phyloP scores from a whole-genome alignment of 2,888 invertebrate genomes.

The Lasioglossum villosulum region DNA sequence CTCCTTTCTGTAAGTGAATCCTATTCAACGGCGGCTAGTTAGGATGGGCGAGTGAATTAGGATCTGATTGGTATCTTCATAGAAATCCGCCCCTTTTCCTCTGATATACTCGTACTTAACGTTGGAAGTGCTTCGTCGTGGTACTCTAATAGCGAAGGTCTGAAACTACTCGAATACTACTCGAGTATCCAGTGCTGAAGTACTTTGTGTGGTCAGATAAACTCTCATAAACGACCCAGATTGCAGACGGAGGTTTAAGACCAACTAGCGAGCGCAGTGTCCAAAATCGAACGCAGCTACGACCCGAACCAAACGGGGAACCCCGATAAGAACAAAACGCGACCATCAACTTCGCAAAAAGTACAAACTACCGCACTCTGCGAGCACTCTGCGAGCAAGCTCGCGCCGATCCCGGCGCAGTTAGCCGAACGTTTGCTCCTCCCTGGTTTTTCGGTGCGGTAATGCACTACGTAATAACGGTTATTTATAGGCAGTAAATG shows the following conservation, averaged over 20 bases:
- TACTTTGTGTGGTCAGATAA: not conserved
- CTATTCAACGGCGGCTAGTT: not conserved
- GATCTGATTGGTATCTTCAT: not conserved
- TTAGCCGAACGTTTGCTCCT: conserved; percentile 57
- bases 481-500: conserved; percentile 72
- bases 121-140: not conserved
- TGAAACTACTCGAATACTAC: no score
- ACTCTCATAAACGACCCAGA: not conserved
- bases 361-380: not conserved
- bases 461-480: conserved; percentile 70
- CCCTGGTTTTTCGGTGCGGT: conserved; percentile 56
- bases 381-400: conserved; percentile 16
- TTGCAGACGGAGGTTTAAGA: not conserved
- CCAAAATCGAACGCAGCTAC: not conserved
- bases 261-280: not conserved
- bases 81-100: not conserved
- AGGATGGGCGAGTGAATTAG: not conserved
- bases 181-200: no score
- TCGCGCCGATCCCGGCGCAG: conserved; percentile 42
- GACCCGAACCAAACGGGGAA: not conserved
- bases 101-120: not conserved
- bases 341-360: not conserved
- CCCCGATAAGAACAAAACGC: not conserved
- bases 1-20: not conserved
- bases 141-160: no score